Evolutionary conservation across 2,888 invertebrate genomes (phyloP).

Genomic region (Tetanocera ferruginea): DNA sequence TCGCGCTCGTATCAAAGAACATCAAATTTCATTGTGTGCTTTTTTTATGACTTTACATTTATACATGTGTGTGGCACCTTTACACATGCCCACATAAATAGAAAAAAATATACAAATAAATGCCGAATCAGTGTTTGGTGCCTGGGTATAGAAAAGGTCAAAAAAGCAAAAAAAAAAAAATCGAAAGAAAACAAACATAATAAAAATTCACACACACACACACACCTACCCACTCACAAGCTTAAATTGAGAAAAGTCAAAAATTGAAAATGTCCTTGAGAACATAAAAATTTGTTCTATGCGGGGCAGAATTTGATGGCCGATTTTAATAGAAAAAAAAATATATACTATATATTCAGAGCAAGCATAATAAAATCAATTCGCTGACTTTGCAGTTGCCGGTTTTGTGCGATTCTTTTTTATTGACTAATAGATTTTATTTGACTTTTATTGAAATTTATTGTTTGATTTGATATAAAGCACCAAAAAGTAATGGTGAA

Average conservation of each 20-base stretch:
- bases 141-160: not conserved
- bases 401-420: not conserved
- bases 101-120: not conserved
- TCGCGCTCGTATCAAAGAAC: too few relatives aligned
- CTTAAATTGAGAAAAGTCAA: not conserved
- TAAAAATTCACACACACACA: not conserved
- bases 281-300: not conserved
- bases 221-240: not conserved
- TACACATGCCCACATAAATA: not conserved
- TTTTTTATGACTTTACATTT: too few relatives aligned
- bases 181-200: not conserved
- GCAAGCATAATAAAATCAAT: too few relatives aligned
- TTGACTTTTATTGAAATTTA: conserved; percentile 57
- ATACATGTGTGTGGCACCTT: not conserved
- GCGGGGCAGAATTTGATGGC: not conserved
- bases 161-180: not conserved
- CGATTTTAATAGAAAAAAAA: too few relatives aligned
- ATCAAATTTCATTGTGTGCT: too few relatives aligned
- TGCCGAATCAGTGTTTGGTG: not conserved
- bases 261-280: not conserved
- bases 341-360: too few relatives aligned
- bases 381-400: too few relatives aligned
- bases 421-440: conserved; percentile 51
- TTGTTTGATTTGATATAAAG: conserved; percentile 51
- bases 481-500: not conserved